phyloP scores from a whole-genome alignment of 2,113 vertebrate species.

The Symphodus melops region DNA sequence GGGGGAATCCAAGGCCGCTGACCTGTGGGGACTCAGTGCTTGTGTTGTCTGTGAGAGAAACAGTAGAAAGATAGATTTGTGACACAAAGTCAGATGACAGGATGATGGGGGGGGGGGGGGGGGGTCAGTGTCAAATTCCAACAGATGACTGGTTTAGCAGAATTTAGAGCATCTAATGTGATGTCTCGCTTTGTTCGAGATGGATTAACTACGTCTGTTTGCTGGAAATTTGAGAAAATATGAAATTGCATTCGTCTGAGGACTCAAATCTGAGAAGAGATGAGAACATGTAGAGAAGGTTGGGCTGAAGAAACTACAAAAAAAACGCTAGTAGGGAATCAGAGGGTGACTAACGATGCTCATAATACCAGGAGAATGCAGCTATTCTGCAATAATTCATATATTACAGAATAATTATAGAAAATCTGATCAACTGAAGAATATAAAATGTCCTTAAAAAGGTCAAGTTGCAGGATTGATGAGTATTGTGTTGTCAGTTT shows the following conservation, averaged over 20 bases:
- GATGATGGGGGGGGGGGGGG: background rate
- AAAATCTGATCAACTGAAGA: no score
- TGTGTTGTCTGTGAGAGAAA: constrained; percentile 50
- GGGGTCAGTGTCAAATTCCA: constrained; percentile 25
- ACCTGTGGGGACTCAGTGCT: constrained; percentile 50
- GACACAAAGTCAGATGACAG: constrained; percentile 62
- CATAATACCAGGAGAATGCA: no score
- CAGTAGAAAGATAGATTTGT: constrained; percentile 36
- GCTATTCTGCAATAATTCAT: no score
- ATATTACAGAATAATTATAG: no score
- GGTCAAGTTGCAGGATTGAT: no score
- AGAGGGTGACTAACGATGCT: no score
- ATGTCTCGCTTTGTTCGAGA: constrained; percentile 10
- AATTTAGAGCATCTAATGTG: constrained; percentile 38
- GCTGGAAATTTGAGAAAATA: background rate
- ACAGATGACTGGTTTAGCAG: constrained; percentile 18
- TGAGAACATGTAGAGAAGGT: no score
- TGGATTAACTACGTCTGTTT: background rate
- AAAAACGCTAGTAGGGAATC: no score
- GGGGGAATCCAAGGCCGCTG: constrained; percentile 53
- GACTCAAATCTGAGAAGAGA: no score
- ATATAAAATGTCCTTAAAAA: no score
- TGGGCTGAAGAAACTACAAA: no score
- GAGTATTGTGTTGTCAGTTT: no score
- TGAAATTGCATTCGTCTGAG: background rate